phyloP scores from a whole-genome alignment of 2,113 vertebrate species.

The Catagonus wagneri region DNA sequence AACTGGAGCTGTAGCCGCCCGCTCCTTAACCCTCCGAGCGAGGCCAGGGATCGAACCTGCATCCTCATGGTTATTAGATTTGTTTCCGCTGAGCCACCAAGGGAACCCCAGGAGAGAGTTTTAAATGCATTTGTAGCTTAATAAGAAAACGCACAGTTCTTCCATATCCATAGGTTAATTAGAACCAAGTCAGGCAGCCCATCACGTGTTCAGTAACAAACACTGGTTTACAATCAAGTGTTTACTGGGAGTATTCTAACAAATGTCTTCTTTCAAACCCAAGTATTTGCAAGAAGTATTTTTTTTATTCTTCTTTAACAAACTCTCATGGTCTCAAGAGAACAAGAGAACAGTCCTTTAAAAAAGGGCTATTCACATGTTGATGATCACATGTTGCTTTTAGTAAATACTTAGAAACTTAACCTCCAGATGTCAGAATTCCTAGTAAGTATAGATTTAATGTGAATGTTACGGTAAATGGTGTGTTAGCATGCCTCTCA shows the following conservation, averaged over 20 bases:
- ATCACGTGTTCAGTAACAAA: background rate
- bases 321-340: conserved; percentile 34
- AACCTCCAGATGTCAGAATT: conserved; percentile 60
- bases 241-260: conserved; percentile 10
- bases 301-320: conserved; percentile 56
- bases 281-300: conserved; percentile 55
- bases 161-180: conserved; percentile 44
- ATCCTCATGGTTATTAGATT: no score
- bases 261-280: conserved; percentile 1
- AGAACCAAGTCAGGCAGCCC: background rate
- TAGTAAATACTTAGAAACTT: conserved; percentile 54
- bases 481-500: background rate
- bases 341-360: conserved; percentile 35
- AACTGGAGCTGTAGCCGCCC: no score
- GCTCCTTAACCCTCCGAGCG: no score
- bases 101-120: background rate
- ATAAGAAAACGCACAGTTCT: conserved; percentile 36
- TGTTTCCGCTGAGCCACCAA: no score
- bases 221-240: background rate
- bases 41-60: no score
- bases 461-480: conserved; percentile 19
- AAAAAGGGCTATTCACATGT: conserved; percentile 44
- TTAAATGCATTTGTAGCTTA: conserved; percentile 44
- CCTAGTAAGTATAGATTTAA: conserved; percentile 21
- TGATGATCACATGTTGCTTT: conserved; percentile 27